Evolutionary conservation across 2,797 vertebrate genomes (phyloP).

Genomic region (Ateles fusciceps): DNA sequence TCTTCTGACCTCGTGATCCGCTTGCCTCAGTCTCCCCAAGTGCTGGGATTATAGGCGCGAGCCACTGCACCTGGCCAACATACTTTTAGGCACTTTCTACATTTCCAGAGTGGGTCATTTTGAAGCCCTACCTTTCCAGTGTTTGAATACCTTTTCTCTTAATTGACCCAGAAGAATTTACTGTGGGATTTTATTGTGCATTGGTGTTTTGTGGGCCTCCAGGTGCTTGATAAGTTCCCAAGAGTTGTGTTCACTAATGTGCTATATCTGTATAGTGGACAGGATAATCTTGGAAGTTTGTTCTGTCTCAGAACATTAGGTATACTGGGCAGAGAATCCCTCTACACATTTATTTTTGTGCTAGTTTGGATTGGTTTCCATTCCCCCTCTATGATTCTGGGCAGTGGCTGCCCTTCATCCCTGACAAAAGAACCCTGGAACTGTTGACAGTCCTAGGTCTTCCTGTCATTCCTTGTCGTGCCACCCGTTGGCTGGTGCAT

Average conservation of each 20-base stretch:
- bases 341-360: not conserved
- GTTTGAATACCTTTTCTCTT: not conserved
- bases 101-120: not conserved
- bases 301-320: not conserved
- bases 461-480: not conserved
- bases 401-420: not conserved
- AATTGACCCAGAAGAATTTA: not conserved
- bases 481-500: not conserved
- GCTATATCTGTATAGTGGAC: not conserved
- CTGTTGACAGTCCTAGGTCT: not conserved
- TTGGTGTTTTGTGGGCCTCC: not conserved
- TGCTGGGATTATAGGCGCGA: no score
- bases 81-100: not conserved
- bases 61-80: rapidly evolving
- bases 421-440: not conserved
- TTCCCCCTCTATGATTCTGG: not conserved
- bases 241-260: not conserved
- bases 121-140: not conserved
- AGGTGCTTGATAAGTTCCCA: not conserved
- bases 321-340: not conserved
- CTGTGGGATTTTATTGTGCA: not conserved
- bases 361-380: not conserved
- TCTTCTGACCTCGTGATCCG: no score
- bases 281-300: not conserved
- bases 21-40: no score